Evolutionary conservation across 2,888 invertebrate species (phyloP).

Genomic region (Tortricodes alternella): DNA sequence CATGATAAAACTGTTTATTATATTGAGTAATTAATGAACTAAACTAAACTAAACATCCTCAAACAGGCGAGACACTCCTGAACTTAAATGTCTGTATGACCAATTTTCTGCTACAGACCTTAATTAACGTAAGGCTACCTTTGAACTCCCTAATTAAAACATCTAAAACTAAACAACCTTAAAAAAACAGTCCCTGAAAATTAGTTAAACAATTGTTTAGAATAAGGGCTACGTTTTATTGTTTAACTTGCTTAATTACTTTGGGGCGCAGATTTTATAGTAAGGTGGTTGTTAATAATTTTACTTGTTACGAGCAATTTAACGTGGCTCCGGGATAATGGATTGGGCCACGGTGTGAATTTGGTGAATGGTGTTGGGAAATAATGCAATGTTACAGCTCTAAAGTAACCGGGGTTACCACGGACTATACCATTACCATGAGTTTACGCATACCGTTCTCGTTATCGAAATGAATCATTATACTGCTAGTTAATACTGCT

Average conservation of each 20-base stretch:
- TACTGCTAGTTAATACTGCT: too few species aligned
- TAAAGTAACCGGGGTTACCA: too few species aligned
- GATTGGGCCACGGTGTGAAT: neutral
- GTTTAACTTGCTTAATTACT: constrained; percentile 21
- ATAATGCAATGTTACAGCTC: neutral
- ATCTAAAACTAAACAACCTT: constrained; percentile 20
- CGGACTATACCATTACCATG: too few species aligned
- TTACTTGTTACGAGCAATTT: constrained; percentile 17
- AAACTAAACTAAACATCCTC: too few species aligned
- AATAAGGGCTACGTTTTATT: constrained; percentile 17
- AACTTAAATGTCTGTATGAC: too few species aligned
- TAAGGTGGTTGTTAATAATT: constrained; percentile 6
- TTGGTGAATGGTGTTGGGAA: neutral
- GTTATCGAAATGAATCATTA: too few species aligned
- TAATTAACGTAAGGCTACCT: constrained; percentile 16
- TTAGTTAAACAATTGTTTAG: constrained; percentile 16
- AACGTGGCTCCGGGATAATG: neutral
- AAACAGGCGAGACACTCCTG: too few species aligned
- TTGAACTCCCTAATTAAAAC: constrained; percentile 19
- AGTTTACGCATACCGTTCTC: too few species aligned
- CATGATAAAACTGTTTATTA: too few species aligned
- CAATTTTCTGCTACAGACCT: too few species aligned
- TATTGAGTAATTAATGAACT: too few species aligned
- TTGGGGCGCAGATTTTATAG: constrained; percentile 24
- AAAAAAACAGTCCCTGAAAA: neutral